Evolutionary conservation across 2,113 vertebrate species (phyloP), one percentile per base, ranked within the genome.

Genomic region (Muscicapa adusta): DNA sequence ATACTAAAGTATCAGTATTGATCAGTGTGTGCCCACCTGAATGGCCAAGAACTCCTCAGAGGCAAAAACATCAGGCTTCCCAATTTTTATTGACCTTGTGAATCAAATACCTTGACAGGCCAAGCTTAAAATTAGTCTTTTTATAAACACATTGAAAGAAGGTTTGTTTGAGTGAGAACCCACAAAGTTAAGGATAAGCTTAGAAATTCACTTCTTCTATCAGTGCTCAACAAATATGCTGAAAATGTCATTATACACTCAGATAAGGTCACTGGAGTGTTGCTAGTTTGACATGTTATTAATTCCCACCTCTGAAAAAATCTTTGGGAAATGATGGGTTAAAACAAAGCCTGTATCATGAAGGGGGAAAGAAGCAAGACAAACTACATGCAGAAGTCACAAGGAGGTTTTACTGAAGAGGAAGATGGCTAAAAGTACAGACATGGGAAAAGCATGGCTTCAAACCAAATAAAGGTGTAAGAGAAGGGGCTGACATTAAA

Each of bases 141-240:
- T 66, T 33, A n/a, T 67, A 81, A 91, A 53, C 10, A 28, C 13
- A 6, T 42, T 63, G 56, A 26, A 62, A 85, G 42, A 56, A 74
- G 40, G 48, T 81, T 89, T 73, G 70, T 78, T 79, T 42, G n/a
- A 61, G 65, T 25, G 20, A 51, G 58, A 93, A 57, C 36, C 12
- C n/a, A 54, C 61, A 17, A 89, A 89, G 77, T 95, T 81, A 89
- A 91, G 61, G 43, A 84, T 70, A 54, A 89, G 65, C 84, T 91
- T 48, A 61, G 73, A 81, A 89, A 94, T 92, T 84, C 57, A 82
- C 58, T 45, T 83, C 42, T 58, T 82, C 47, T 83, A 51, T 95
- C 38, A 74, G 54, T 20, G 58, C 58, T 51, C 78, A 76, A 71
- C 53, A 91, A 94, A 95, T 85, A 79, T 0, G 2, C 62, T 75